A percentile compares a stretch with the other conserved stretches of the same genome.
Conservation (phyloP, 2,113 vertebrate genomes). For the Ivindomyrus marchei region DNA sequence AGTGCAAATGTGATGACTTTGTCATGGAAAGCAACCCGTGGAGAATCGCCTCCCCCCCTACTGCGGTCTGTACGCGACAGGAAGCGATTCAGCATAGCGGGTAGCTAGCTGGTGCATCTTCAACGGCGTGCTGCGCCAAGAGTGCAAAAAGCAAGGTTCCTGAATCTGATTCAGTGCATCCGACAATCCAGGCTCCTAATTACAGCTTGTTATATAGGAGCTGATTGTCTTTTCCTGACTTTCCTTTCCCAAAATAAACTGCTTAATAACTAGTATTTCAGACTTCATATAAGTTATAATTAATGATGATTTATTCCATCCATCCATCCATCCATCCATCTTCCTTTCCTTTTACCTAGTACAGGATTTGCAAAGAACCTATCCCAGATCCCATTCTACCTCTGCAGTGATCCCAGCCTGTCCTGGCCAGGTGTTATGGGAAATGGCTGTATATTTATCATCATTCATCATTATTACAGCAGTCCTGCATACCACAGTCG, state of each 20-base stretch:
- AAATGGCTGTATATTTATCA: neutral
- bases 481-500: neutral
- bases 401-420: neutral
- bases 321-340: neutral
- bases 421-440: neutral
- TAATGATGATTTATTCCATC: constrained; percentile 1
- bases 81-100: neutral
- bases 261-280: neutral
- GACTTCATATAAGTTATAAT: neutral
- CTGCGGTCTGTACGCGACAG: neutral
- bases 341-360: neutral
- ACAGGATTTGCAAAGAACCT: neutral
- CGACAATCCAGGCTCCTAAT: neutral
- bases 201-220: neutral
- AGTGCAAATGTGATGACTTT: neutral
- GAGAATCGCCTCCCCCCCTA: neutral
- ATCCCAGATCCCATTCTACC: neutral
- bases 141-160: neutral
- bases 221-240: neutral
- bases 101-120: neutral
- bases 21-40: neutral
- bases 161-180: neutral
- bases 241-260: neutral
- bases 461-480: neutral
- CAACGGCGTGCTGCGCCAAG: neutral